Evolutionary conservation across 2,113 vertebrate genomes (phyloP), one percentile per base, ranked within the genome.

Genomic region (Agapornis roseicollis): DNA sequence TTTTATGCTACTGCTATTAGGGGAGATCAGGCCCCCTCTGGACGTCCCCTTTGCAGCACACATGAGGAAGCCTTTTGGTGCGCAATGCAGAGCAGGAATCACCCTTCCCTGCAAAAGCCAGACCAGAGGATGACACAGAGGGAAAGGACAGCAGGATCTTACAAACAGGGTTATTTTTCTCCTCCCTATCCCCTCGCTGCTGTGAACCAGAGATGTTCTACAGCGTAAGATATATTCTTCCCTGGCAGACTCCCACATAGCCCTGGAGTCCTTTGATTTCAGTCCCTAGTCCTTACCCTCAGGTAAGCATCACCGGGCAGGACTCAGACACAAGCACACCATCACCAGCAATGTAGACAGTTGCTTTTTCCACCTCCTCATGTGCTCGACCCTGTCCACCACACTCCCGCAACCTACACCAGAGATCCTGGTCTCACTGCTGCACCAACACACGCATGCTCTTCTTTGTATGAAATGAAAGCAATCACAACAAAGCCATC

Each of bases 141-240:
- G 55, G 20, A 41, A 87, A 80, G 58, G 47, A 55, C 50, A n/a
- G 33, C 10, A 19, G n/a, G 44, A 44, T 58, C 46, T 69, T 18
- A 56, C 39, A 65, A 15, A 52, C 4, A 17, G 65, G 19, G 31
- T 22, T 31, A 20, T 49, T 85, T 53, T 64, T 2, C 69, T 37
- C 39, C 44, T 76, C 37, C 11, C 63, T 39, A 3, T 64, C 39
- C n/a, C 39, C 60, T 74, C 3, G 0, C 39, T 56, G 44, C 33
- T 44, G 25, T 8, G 60, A 63, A 28, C 46, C 55, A 63, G 58
- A 49, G 31, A 29, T 37, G 24, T 23, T 11, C n/a, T 35, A 5
- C 7, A 5, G 8, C 1, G 4, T 16, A 7, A 42, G 60, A 25
- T 1, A 20, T 17, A 2, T n/a, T 7, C 33, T 61, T n/a, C 24